phyloP scores from a whole-genome alignment of 2,888 invertebrate genomes.

The Drosophila trichaetosa region DNA sequence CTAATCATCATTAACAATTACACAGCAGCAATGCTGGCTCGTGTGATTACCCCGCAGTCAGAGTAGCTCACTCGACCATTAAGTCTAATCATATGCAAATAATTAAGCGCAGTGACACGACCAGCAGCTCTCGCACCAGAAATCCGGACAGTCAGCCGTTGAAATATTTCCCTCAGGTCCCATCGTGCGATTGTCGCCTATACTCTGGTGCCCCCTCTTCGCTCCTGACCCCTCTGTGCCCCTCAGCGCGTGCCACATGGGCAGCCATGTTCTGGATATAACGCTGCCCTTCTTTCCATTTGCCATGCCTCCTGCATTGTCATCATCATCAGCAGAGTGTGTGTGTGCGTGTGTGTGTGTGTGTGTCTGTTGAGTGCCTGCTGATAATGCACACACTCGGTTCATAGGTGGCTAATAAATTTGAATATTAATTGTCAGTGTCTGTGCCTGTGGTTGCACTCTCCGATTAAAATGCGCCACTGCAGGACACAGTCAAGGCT shows the following conservation, averaged over 20 bases:
- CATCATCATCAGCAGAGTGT: conserved; percentile 30
- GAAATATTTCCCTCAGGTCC: conserved; percentile 83
- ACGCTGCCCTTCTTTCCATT: conserved; percentile 6
- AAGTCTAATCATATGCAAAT: conserved; percentile 83
- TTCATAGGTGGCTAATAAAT: conserved; percentile 84
- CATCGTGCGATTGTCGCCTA: conserved; percentile 76
- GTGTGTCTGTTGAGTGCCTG: conserved; percentile 59
- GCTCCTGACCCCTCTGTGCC: conserved; percentile 5
- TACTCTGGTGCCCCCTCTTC: conserved; percentile 55
- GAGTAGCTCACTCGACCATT: conserved; percentile 69
- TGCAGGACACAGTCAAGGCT: conserved; percentile 32
- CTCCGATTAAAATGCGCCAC: conserved; percentile 69
- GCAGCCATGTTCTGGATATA: conserved; percentile 46
- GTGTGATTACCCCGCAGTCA: conserved; percentile 62
- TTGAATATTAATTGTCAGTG: conserved; percentile 84
- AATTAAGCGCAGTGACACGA: conserved; percentile 80
- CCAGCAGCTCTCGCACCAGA: conserved; percentile 25
- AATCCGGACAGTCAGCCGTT: conserved; percentile 55
- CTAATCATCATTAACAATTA: conserved; percentile 85
- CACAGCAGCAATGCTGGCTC: conserved; percentile 65
- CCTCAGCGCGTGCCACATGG: conserved; percentile 48
- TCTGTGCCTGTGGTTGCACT: conserved; percentile 57
- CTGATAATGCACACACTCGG: conserved; percentile 84
- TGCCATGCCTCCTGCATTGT: conserved; percentile 34
- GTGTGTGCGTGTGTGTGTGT: background rate